These are phyloP conservation scores for Smutsia gigantea DNA, from an alignment of 2,797 vertebrate species.

Conservation along the genomic window DNA sequence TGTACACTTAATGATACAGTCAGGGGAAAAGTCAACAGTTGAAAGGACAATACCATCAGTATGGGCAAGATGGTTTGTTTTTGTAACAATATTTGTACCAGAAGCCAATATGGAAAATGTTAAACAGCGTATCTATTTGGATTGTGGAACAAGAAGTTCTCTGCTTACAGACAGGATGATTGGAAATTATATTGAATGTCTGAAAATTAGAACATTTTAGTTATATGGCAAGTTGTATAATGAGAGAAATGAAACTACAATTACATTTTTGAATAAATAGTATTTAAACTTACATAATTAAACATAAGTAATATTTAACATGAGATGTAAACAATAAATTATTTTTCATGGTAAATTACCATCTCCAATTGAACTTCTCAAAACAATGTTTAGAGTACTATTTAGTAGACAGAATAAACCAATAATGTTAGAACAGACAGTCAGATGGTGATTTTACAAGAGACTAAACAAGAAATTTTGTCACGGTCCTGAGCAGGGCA, in stretches of 20 bases:
- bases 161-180: neutral
- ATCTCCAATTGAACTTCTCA: neutral
- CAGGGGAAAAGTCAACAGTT: slow-evolving; percentile 55
- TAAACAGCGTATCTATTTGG: slow-evolving; percentile 24
- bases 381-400: neutral
- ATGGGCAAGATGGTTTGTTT: neutral
- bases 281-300: neutral
- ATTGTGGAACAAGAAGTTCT: neutral
- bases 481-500: neutral
- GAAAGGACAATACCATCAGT: slow-evolving; percentile 53
- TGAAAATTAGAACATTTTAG: neutral
- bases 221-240: neutral
- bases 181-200: neutral
- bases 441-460: neutral
- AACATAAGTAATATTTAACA: neutral
- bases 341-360: neutral
- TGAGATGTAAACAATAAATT: neutral
- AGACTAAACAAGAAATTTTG: neutral
- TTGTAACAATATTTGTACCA: neutral
- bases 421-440: neutral
- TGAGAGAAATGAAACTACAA: neutral
- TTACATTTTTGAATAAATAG: neutral
- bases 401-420: neutral
- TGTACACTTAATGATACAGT: slow-evolving; percentile 14
- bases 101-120: slow-evolving; percentile 53